phyloP scores from a whole-genome alignment of 2,113 vertebrate genomes.

The Tragelaphus buxtoni region DNA sequence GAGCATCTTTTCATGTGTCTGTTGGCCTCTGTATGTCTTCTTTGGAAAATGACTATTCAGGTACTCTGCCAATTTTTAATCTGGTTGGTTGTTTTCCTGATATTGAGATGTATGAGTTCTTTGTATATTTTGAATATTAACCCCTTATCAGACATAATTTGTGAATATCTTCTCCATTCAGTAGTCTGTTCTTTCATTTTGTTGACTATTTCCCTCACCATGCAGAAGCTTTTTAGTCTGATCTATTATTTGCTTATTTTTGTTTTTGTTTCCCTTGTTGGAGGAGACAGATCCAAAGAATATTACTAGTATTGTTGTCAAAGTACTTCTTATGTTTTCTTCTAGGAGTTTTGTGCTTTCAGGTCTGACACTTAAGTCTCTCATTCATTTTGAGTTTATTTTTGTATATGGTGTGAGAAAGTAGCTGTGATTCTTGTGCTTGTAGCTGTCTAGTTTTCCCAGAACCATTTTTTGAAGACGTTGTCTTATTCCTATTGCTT shows the following conservation, averaged over 20 bases:
- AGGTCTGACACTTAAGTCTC: not conserved
- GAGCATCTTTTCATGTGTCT: not conserved
- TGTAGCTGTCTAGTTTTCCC: not conserved
- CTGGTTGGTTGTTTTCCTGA: not conserved
- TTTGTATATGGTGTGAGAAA: not conserved
- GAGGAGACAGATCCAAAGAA: not conserved
- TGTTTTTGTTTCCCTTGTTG: not conserved
- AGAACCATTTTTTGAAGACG: not conserved
- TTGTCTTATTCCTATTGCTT: not conserved
- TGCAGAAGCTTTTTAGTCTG: not conserved
- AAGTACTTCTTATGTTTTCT: not conserved
- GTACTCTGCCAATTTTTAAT: not conserved
- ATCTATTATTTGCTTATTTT: not conserved
- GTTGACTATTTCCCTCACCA: not conserved
- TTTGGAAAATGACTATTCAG: not conserved
- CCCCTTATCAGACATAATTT: not conserved
- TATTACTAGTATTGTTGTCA: not conserved
- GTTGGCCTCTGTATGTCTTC: not conserved
- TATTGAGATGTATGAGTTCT: not conserved
- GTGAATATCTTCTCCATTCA: not conserved
- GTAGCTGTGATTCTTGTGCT: not conserved
- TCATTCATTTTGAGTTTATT: not conserved
- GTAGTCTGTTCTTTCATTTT: not conserved
- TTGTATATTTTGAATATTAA: not conserved
- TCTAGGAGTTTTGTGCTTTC: not conserved